A percentile compares a stretch with the other conserved stretches of the same genome.
Conservation (phyloP, 2,888 invertebrate genomes). For the Spialia ferax region DNA sequence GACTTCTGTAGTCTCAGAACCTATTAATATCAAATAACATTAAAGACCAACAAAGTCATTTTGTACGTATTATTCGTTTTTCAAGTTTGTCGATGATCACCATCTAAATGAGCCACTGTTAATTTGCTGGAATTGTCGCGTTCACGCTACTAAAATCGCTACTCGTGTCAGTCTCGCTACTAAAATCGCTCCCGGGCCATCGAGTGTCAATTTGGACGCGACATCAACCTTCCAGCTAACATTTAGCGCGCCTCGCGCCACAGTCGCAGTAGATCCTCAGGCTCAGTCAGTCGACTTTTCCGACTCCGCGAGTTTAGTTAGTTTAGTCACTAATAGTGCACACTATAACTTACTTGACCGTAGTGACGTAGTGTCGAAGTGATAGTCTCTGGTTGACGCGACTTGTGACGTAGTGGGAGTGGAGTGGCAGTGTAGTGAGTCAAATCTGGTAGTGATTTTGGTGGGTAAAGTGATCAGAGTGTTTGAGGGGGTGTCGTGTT, state of each 20-base stretch:
- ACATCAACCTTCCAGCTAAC: not conserved
- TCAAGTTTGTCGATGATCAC: no score
- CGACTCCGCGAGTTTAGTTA: constrained; percentile 13
- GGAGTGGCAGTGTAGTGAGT: no score
- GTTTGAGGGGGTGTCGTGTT: not conserved
- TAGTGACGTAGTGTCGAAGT: constrained; percentile 35
- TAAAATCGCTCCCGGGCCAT: not conserved
- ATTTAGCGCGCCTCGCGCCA: not conserved
- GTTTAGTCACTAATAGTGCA: not conserved
- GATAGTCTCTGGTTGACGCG: constrained; percentile 37
- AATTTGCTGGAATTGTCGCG: no score
- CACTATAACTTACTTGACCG: not conserved
- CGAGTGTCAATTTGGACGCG: not conserved
- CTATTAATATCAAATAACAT: no score
- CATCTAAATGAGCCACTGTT: no score
- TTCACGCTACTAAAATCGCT: no score
- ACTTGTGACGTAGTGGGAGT: not conserved
- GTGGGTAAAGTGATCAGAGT: constrained; percentile 1
- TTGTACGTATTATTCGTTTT: no score
- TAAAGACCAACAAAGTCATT: no score
- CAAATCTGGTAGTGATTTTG: not conserved
- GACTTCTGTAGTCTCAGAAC: no score
- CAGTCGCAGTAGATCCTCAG: constrained; percentile 38
- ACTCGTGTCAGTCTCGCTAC: not conserved
- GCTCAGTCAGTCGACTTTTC: constrained; percentile 37